Evolutionary conservation across 2,113 vertebrate genomes (phyloP), one percentile per base, ranked within the genome.

Genomic region (Parus major): DNA sequence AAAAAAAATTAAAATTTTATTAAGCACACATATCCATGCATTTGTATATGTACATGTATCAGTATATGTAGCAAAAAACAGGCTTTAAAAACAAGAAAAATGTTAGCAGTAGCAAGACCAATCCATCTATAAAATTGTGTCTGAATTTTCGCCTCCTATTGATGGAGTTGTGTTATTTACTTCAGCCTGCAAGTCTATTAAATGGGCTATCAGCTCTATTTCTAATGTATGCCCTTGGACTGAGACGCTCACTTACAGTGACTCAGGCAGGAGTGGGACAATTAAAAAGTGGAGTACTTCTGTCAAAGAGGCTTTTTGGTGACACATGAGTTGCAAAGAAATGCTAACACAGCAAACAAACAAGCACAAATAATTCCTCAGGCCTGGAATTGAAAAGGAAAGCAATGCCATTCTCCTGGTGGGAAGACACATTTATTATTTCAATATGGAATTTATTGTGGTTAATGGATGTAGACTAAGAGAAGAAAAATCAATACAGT

Each of bases 391-490:
- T 55, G 35, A 44, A 83, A 91, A 86, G 44, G 46, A 78, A 81
- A 77, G 65, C 41, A 88, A 68, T 66, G 31, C 42, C 47, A 65
- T 82, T 82, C 64, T 61, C 52, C 49, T 61, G 46, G 42, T 95
- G 49, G 53, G 35, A 77, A 80, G 49, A 55, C 50, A 49, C 41
- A 93, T 65, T 94, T 95, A 72, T 93, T 97, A 92, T 96, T 95
- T 89, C 76, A 81, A n/a, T 90, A 95, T 79, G 53, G 61, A 88
- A 88, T 92, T 92, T 94, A 95, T 76, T 83, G 64, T 94, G 63
- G 49, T 46, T 93, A 75, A 91, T 82, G 53, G 86, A 60, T 89
- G 72, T 57, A 92, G 56, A 91, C 49, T 47, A 82, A 82, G 52
- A 96, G 68, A 80, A 77, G 50, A 70, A 93, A 97, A 96, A 79